Base-by-base conservation (phyloP, 2,797 vertebrate species). In the Lepidocolaptes lacrymiger region DNA sequence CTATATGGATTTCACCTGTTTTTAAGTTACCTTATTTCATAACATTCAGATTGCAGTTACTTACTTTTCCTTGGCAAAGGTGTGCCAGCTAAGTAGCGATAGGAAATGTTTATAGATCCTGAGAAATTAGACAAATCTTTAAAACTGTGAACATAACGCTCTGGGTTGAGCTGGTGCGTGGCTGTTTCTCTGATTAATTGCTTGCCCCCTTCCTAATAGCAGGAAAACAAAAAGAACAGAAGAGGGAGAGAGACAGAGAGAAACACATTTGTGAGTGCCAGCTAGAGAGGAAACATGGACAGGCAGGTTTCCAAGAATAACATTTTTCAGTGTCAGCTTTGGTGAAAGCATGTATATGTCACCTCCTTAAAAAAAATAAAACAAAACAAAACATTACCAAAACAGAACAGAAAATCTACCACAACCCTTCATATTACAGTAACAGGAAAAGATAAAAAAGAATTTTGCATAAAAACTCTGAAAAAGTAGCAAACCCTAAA, bases 61-160 rank as follows among this genome's bases (percentile, higher is more conserved):
- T 98, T 98, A 99, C 99, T 99, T 97, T 99, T 99, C 97, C 99
- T 99, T 95, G 99, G 98, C 95, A 99, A 98, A 83, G 99, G 98
- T 21, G 98, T 99, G 44, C 99, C 99, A 91, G 99, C 99, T 77
- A 99, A 98, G 96, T 99, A 99, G 79, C 98, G 99, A 96, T 99
- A 99, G 81, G 99, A 99, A 96, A 99, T 99, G 88, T 99, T 99
- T 97, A 99, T 99, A 95, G 98, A 97, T 98, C 99, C 99, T 89
- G 99, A 99, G 98, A 99, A 99, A 97, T 99, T 99, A 78, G 99
- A 99, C 88, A 99, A 98, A 96, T 99, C 99, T 98, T 98, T 99
- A 97, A 99, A 99, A 94, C 98, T 98, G 96, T 99, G 99, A 96
- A 98, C 98, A 85, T 99, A 99, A 95, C 98, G 98, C 80, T 99